Evolutionary conservation across 2,888 invertebrate genomes (phyloP).

Genomic region (Tineola bisselliella): DNA sequence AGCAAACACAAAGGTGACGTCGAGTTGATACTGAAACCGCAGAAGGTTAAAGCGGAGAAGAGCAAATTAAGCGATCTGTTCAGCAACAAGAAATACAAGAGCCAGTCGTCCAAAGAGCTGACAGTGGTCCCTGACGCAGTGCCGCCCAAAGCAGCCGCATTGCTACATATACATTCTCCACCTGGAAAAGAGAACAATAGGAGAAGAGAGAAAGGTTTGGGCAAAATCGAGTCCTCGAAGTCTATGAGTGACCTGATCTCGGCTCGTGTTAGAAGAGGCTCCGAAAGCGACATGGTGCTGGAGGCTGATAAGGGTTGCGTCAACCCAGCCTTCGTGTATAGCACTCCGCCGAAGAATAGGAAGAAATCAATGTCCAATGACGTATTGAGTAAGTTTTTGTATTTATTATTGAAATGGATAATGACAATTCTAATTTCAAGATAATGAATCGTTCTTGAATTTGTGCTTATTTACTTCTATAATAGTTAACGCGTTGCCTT

Average conservation of each 20-base stretch:
- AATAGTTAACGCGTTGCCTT: too few relatives aligned
- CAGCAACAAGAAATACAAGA: conserved; percentile 55
- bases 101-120: conserved; percentile 51
- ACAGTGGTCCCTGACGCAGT: conserved; percentile 55
- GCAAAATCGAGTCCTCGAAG: conserved; percentile 52
- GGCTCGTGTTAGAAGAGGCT: conserved; percentile 47
- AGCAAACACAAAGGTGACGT: conserved; percentile 54
- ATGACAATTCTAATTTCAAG: too few relatives aligned
- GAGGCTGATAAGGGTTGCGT: conserved; percentile 36
- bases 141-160: conserved; percentile 71
- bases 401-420: too few relatives aligned
- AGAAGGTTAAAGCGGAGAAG: conserved; percentile 49
- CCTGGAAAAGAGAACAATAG: conserved; percentile 46
- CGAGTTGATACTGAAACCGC: conserved; percentile 50
- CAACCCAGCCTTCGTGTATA: conserved; percentile 60
- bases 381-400: conserved; percentile 52
- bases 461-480: too few relatives aligned
- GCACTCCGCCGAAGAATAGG: conserved; percentile 61
- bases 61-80: conserved; percentile 58
- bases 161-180: conserved; percentile 67
- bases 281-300: conserved; percentile 46
- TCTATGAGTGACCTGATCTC: conserved; percentile 38
- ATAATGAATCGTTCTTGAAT: too few relatives aligned
- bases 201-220: conserved; percentile 31
- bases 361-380: conserved; percentile 51